Evolutionary conservation across 2,888 invertebrate species (phyloP).

Genomic region (Pyralis farinalis): DNA sequence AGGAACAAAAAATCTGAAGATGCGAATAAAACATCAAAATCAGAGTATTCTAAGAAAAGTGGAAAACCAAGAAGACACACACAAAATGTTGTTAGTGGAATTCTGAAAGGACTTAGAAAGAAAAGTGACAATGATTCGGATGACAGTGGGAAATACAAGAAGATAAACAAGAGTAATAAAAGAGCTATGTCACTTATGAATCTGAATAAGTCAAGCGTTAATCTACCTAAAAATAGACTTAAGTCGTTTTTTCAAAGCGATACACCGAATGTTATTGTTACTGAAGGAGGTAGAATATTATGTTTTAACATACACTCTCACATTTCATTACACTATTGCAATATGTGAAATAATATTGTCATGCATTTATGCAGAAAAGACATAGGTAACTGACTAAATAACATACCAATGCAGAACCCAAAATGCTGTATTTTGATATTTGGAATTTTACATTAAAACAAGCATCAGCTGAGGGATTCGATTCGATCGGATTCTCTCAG

Average conservation of each 20-base stretch:
- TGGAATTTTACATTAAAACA: no score
- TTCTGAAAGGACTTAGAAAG: constrained; percentile 58
- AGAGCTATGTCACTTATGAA: constrained; percentile 63
- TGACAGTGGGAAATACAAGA: constrained; percentile 71
- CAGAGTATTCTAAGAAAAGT: constrained; percentile 63
- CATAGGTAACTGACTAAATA: no score
- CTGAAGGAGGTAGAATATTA: constrained; percentile 73
- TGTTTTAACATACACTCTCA: constrained; percentile 22
- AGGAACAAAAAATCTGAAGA: constrained; percentile 46
- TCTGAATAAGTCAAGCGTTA: constrained; percentile 58
- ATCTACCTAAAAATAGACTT: constrained; percentile 56
- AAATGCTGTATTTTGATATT: no score
- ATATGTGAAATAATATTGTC: constrained; percentile 2
- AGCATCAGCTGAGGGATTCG: no score
- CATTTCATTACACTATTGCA: constrained; percentile 14
- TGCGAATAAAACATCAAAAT: constrained; percentile 31
- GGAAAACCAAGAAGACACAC: constrained; percentile 52
- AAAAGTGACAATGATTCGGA: constrained; percentile 62
- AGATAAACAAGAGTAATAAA: constrained; percentile 71
- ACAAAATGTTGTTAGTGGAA: constrained; percentile 55
- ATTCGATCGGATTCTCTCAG: no score
- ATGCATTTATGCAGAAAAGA: no score
- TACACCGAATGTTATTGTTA: constrained; percentile 70
- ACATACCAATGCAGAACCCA: no score
- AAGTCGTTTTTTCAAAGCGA: constrained; percentile 70